phyloP scores from a whole-genome alignment of 2,113 vertebrate species.

The Nibea coibor region DNA sequence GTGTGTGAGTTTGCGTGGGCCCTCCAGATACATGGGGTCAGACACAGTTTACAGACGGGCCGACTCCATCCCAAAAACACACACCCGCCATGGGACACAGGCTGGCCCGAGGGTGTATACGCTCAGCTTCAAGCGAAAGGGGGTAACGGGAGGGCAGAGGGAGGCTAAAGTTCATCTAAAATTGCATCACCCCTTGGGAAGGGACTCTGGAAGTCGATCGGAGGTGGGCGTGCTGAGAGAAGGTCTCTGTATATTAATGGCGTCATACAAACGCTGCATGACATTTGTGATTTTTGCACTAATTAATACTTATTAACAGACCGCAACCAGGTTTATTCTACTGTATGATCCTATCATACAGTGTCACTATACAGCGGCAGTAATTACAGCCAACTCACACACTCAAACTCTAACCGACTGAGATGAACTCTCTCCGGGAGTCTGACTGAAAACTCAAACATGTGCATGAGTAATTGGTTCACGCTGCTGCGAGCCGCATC shows the following conservation, averaged over 20 bases:
- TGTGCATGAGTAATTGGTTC: no score
- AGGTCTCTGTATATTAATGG: neutral
- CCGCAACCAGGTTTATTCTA: neutral
- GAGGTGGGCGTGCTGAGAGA: neutral
- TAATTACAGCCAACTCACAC: neutral
- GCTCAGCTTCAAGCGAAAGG: slow-evolving; percentile 19
- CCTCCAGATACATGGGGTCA: slow-evolving; percentile 63
- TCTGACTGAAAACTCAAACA: neutral
- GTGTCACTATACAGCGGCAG: neutral
- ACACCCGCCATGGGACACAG: slow-evolving; percentile 45
- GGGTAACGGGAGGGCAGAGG: slow-evolving; percentile 23
- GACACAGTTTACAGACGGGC: slow-evolving; percentile 74
- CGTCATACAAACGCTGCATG: neutral
- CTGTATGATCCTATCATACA: neutral
- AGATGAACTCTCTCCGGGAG: neutral
- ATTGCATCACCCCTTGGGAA: slow-evolving; percentile 40
- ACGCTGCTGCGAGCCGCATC: neutral
- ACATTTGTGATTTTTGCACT: neutral
- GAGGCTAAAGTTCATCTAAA: slow-evolving; percentile 58
- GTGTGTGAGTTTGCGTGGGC: slow-evolving; percentile 15
- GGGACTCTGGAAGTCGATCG: neutral
- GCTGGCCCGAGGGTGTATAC: slow-evolving; percentile 29
- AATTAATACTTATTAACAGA: neutral
- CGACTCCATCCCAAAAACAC: slow-evolving; percentile 63
- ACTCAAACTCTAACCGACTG: neutral